Percentiles rank a stretch among this genome's conserved stretches.
Evolutionary conservation across 1,140 invertebrate genomes (phyloP).

Genomic region (Chionoecetes opilio): DNA sequence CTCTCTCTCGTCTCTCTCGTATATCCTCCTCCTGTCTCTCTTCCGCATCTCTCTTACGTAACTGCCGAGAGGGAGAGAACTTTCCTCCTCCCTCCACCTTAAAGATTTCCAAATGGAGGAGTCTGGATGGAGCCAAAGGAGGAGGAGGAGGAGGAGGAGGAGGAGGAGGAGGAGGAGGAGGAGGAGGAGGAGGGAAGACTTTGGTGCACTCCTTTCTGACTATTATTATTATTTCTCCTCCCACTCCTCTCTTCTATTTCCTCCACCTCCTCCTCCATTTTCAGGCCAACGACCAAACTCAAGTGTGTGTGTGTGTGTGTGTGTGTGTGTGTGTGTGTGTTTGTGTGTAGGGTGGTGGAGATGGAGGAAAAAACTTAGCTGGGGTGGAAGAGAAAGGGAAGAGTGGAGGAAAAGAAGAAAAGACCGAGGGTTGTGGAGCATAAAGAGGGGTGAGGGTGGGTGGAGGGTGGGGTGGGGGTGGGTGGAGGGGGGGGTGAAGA

Average conservation of each 20-base stretch:
- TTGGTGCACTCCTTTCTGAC: neutral
- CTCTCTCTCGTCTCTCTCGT: slow-evolving; percentile 15
- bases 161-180: too few species aligned
- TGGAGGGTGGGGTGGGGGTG: too few species aligned
- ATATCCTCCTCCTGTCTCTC: slow-evolving; percentile 9
- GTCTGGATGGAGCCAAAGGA: neutral
- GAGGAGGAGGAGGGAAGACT: neutral
- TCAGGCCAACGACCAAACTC: neutral
- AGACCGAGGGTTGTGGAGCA: too few species aligned
- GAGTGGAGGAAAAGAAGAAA: neutral
- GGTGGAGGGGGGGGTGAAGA: too few species aligned
- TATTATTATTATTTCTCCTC: neutral
- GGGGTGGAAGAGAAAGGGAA: neutral
- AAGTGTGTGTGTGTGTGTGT: too few species aligned
- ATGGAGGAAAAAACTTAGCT: too few species aligned
- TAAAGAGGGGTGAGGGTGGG: too few species aligned
- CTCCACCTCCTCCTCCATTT: neutral
- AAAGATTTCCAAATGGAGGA: slow-evolving; percentile 6
- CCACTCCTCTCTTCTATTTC: neutral
- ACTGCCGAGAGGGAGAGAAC: neutral
- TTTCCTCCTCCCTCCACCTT: neutral
- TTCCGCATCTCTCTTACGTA: neutral
- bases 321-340: too few species aligned
- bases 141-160: neutral
- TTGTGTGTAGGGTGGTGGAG: too few species aligned